phyloP scores from a whole-genome alignment of 2,888 invertebrate genomes.

The Yponomeuta sedellus region DNA sequence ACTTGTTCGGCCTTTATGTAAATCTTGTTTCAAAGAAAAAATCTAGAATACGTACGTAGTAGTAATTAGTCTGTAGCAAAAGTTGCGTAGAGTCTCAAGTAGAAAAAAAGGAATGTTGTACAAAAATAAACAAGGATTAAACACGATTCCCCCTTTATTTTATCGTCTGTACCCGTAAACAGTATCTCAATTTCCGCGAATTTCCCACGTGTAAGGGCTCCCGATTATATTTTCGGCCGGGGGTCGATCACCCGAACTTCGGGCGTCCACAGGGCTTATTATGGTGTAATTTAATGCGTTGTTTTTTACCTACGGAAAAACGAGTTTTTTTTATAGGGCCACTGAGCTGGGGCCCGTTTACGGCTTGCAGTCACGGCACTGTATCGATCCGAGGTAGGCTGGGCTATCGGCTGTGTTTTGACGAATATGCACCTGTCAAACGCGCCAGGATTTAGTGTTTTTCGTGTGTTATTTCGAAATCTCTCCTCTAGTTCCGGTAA shows the following conservation, averaged over 20 bases:
- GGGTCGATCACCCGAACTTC: slow-evolving; percentile 64
- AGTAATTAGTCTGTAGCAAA: neutral
- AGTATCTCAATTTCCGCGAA: slow-evolving; percentile 33
- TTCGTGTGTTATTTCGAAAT: neutral
- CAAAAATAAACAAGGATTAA: slow-evolving; percentile 20
- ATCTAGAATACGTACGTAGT: too few relatives aligned
- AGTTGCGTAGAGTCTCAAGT: neutral
- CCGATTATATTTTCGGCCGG: slow-evolving; percentile 34
- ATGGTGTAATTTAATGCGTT: slow-evolving; percentile 70
- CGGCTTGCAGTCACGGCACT: slow-evolving; percentile 63
- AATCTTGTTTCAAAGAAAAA: too few relatives aligned
- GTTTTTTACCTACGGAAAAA: slow-evolving; percentile 43
- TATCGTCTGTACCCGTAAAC: neutral
- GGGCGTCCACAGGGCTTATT: slow-evolving; percentile 55
- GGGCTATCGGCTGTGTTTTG: slow-evolving; percentile 22
- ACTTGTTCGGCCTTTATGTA: too few relatives aligned
- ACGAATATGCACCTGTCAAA: slow-evolving; percentile 13
- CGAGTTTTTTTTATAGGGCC: slow-evolving; percentile 50
- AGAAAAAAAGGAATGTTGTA: neutral
- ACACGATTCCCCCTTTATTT: slow-evolving; percentile 32
- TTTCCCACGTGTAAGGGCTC: slow-evolving; percentile 62
- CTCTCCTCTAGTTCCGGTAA: neutral
- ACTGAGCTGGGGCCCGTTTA: slow-evolving; percentile 46
- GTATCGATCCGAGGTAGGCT: slow-evolving; percentile 52
- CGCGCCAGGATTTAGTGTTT: neutral